These are phyloP conservation scores for Aplodontia rufa DNA, from an alignment of 2,113 vertebrate species.

Conservation along the genomic window DNA sequence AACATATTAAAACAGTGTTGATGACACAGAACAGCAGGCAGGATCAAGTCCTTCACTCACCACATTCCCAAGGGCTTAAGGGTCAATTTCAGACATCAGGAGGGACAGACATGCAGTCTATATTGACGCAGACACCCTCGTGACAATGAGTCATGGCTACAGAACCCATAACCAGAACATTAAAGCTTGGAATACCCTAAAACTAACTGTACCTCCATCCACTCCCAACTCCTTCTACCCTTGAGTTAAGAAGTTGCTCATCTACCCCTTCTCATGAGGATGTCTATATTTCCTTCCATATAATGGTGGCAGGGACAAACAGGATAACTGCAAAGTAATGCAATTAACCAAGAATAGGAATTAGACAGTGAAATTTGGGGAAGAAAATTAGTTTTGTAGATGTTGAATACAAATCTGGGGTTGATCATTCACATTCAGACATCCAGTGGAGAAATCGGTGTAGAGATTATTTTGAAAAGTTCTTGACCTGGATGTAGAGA, in stretches of 20 bases:
- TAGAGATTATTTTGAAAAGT: not conserved
- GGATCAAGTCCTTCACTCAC: not conserved
- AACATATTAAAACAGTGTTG: slow-evolving; percentile 1
- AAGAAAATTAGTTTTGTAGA: not conserved
- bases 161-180: not conserved
- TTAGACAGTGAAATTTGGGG: not conserved
- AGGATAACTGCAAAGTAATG: not conserved
- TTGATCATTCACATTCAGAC: not conserved
- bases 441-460: not conserved
- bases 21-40: not conserved
- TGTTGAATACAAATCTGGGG: not conserved
- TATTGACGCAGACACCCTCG: not conserved
- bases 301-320: not conserved
- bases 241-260: not conserved
- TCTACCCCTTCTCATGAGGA: not conserved
- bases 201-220: not conserved
- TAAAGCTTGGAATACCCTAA: not conserved
- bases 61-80: not conserved
- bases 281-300: not conserved
- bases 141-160: not conserved
- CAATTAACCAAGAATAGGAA: not conserved
- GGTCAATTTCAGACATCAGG: not conserved
- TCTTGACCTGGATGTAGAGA: not conserved
- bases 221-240: not conserved
- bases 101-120: not conserved